Base-by-base conservation (phyloP, 2,888 invertebrate species). In the Lasioglossum pauxillum region DNA sequence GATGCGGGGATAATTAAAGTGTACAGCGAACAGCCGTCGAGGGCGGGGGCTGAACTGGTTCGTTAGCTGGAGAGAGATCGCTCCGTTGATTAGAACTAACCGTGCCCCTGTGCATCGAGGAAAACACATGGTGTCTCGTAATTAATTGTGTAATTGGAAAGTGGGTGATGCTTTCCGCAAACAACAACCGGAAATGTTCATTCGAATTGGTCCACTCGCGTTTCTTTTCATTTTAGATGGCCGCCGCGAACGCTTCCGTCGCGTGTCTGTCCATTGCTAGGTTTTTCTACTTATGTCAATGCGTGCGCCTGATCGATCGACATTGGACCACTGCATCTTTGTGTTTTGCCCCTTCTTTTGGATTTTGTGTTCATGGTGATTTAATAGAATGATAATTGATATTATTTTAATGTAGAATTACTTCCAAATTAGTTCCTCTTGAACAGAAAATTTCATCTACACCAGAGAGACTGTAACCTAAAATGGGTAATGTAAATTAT, bases 11-110 rank as follows among this genome's bases (percentile, higher is more conserved):
- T 88, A 88, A 88, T 88, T 88, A 87, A 87, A 85, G 83, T 64
- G 78, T 38, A 67, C 73, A 53, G 44, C 49, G 83, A 64, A 38
- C 64, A n/a, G 72, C 38, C 49, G 76, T 46, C 73, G 71, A 69
- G 27, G 82, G 75, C 72, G 80, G 71, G 57, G 44, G 41, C 71
- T 69, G 57, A 80, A 88, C 88, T 88, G 88, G 88, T 88, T 88
- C 85, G 87, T 88, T 88, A 88, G 83, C 87, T 82, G 49, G 82
- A 85, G 84, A 75, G 78, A 87, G 87, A 87, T 87, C 79, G 72
- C 31, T 57, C 35, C n/a, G 64, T 69, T 73, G 86, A 82, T 83
- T 82, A 83, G 60, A 82, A 69, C 35, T 71, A 60, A 81, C 75
- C 81, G 76, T 74, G 76, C 75, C 27, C 27, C 38, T 16, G 83